These are phyloP conservation scores for Zaprionus ghesquierei DNA, from an alignment of 1,140 invertebrate genomes.

Conservation along the genomic window DNA sequence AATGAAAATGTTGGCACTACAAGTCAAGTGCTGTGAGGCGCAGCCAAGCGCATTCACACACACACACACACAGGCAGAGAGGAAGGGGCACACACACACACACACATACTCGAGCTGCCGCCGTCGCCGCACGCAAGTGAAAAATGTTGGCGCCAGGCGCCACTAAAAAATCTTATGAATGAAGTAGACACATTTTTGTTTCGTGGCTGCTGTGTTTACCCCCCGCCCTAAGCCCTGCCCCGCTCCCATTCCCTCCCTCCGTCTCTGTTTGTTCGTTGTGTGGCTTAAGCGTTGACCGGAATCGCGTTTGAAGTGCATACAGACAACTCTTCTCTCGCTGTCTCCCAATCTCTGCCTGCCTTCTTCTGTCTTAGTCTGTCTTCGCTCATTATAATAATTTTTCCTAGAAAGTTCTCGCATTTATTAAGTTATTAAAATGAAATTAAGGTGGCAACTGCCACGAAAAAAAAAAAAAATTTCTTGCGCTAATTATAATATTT, in stretches of 20 bases:
- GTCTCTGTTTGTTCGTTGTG: slow-evolving; percentile 36
- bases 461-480: too few species aligned
- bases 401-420: slow-evolving; percentile 58
- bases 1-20: slow-evolving; percentile 82
- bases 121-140: slow-evolving; percentile 75
- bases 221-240: not conserved
- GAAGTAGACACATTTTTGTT: slow-evolving; percentile 77
- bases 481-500: slow-evolving; percentile 41
- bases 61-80: slow-evolving; percentile 29
- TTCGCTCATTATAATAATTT: slow-evolving; percentile 60
- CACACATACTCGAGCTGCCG: slow-evolving; percentile 35
- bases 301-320: slow-evolving; percentile 57
- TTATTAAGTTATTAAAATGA: slow-evolving; percentile 78
- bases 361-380: slow-evolving; percentile 23
- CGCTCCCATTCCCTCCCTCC: not conserved
- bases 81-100: slow-evolving; percentile 14
- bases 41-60: slow-evolving; percentile 47
- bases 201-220: slow-evolving; percentile 7
- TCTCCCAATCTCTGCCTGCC: not conserved
- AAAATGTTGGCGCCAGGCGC: slow-evolving; percentile 79
- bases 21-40: slow-evolving; percentile 80
- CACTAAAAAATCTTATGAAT: slow-evolving; percentile 80
- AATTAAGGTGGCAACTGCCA: slow-evolving; percentile 50
- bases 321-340: not conserved
- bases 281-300: slow-evolving; percentile 54